Base-by-base conservation (phyloP, 2,888 invertebrate genomes). In the Keiferia lycopersicella region DNA sequence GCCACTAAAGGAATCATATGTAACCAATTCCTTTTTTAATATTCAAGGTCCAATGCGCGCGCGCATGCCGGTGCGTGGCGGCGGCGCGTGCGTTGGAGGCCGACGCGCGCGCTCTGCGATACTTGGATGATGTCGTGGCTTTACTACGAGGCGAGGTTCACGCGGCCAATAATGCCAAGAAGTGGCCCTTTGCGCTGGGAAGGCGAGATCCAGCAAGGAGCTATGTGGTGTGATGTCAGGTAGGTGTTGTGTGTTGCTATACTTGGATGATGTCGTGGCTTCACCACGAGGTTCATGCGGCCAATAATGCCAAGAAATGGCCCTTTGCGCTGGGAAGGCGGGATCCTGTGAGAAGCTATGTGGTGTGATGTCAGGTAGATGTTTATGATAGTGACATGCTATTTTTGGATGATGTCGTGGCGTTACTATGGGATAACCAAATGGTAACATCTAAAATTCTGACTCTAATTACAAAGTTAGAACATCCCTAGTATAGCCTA, bases 371-470 rank as follows among this genome's bases (percentile, higher is more conserved):
- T 69, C 72, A 79, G 77, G 77, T 77, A n/a, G 45, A 26, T 34
- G 7, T 50, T 20, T 41, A 14, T 34, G 14, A 41, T 41, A 14
- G n/a, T 14, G 14, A 41, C 10, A 86, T 93, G 71, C 85, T 92
- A 45, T 93, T 90, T 79, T 82, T 94, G 61, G 92, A 93, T 72
- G 93, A 93, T 71, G 86, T 93, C 67, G 86, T 94, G 67, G 87
- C 92, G 64, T 80, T 93, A 62, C 81, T 94, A 70, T 83, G 87
- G n/a, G n/a, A n/a, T n/a, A n/a, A n/a, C n/a, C n/a, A n/a, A n/a
- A n/a, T n/a, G n/a, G n/a, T n/a, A n/a, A n/a, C n/a, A n/a, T n/a
- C n/a, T n/a, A n/a, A n/a, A n/a, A n/a, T n/a, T n/a, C n/a, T n/a
- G n/a, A n/a, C n/a, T n/a, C n/a, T n/a, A n/a, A n/a, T n/a, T n/a